Conservation (phyloP, 2,888 invertebrate species). For the Gortyna flavago region DNA sequence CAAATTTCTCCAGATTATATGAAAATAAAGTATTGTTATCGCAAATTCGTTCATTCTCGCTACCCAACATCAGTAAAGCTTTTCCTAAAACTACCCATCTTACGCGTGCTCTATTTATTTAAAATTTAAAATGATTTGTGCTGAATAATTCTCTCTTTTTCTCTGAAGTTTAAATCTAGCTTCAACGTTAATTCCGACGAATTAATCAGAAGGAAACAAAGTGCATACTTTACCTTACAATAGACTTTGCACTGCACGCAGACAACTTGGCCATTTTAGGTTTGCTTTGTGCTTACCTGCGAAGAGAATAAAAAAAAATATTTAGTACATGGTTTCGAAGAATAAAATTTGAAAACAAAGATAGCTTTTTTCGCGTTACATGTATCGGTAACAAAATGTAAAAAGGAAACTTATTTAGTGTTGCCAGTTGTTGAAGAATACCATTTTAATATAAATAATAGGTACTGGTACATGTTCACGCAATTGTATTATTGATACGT, state of each 20-base stretch:
- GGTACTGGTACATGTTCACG: not conserved
- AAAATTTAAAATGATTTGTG: not conserved
- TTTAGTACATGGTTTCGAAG: constrained; percentile 16
- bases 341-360: constrained; percentile 6
- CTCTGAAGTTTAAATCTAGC: constrained; percentile 3
- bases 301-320: constrained; percentile 64
- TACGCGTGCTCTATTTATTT: not conserved
- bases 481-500: not conserved
- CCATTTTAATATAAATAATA: not conserved
- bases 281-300: constrained; percentile 76
- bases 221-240: constrained; percentile 55
- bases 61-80: too few relatives aligned
- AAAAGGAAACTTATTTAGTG: not conserved
- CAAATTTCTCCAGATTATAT: too few relatives aligned
- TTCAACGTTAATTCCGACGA: constrained; percentile 19
- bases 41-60: not conserved
- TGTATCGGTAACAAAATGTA: not conserved
- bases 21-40: not conserved
- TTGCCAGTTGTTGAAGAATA: constrained; percentile 30
- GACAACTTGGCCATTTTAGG: constrained; percentile 26
- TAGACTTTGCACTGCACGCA: constrained; percentile 4
- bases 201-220: constrained; percentile 44
- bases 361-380: not conserved
- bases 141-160: constrained; percentile 2
- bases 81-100: not conserved